Evolutionary conservation across 2,113 vertebrate genomes (phyloP).

Genomic region (western clawed frog (Xenopus tropicalis)): UCB_Xtro_10.0 CM004443.2:56854501-56855000

Average conservation of each 20-base stretch:
- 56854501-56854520: constrained; percentile 51
- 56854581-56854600: constrained; percentile 31
- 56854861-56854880: constrained; percentile 35
- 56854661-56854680: background rate
- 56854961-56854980: constrained; percentile 46
- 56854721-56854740: background rate
- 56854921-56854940: constrained; percentile 31
- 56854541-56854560: constrained; percentile 54
- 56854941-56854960: constrained; percentile 43
- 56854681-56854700: background rate
- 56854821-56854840: constrained; percentile 19
- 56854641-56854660: background rate
- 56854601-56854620: constrained; percentile 17
- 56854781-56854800: background rate
- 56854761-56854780: constrained; percentile 24
- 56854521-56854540: constrained; percentile 53
- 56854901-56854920: constrained; percentile 42
- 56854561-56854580: constrained; percentile 42
- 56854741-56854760: constrained; percentile 23
- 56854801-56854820: constrained; percentile 10
- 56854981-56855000: constrained; percentile 46
- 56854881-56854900: constrained; percentile 31
- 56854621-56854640: constrained; percentile 23
- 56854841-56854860: constrained; percentile 22
- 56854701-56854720: background rate